phyloP scores from a whole-genome alignment of 2,888 invertebrate species.

The Coelinius sp. region DNA sequence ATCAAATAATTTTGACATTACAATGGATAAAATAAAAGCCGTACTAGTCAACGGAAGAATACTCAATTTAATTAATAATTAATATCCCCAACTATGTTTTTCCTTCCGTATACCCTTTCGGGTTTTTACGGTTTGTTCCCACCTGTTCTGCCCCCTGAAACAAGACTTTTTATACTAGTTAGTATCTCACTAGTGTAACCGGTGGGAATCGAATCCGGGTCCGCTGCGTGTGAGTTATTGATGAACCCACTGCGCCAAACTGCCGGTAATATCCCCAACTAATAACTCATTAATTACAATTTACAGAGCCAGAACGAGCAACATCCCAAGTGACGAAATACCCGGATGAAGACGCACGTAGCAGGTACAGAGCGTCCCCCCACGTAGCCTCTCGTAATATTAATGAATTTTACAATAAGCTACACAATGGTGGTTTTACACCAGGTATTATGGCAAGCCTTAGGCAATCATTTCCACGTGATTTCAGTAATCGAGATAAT shows the following conservation, averaged over 20 bases:
- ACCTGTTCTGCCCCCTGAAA: too few relatives aligned
- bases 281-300: neutral
- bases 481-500: neutral
- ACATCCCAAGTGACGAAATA: slow-evolving; percentile 49
- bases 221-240: too few relatives aligned
- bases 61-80: neutral
- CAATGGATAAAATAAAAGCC: too few relatives aligned
- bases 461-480: slow-evolving; percentile 15
- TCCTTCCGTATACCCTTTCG: too few relatives aligned
- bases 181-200: too few relatives aligned
- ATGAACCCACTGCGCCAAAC: too few relatives aligned
- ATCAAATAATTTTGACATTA: too few relatives aligned
- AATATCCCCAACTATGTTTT: too few relatives aligned
- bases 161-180: too few relatives aligned
- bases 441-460: slow-evolving; percentile 42
- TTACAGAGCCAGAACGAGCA: slow-evolving; percentile 43
- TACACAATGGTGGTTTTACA: slow-evolving; percentile 46
- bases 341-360: slow-evolving; percentile 51
- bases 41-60: too few relatives aligned
- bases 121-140: too few relatives aligned
- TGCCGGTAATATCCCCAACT: neutral
- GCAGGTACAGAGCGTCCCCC: slow-evolving; percentile 63
- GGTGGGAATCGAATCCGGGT: too few relatives aligned
- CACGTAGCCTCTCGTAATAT: slow-evolving; percentile 54
- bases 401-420: slow-evolving; percentile 54